Evolutionary conservation across 37 sponge, comb jelly and placozoan species (phyloP).

Genomic region (Tethya wilhelma): DNA sequence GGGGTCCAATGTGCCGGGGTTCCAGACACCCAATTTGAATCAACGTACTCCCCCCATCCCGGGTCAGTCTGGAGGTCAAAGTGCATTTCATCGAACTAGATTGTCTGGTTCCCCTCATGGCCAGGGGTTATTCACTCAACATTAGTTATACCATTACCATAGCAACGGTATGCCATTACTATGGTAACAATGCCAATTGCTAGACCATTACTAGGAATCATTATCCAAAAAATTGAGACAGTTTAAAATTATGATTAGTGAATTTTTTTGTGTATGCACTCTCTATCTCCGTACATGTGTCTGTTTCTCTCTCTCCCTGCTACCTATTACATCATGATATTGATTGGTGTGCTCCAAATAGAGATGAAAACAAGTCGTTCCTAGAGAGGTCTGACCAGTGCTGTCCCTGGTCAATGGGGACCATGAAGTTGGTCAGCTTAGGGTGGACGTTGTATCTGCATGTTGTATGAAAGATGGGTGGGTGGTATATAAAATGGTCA

Average conservation of each 20-base stretch:
- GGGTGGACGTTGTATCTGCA: constrained; percentile 84
- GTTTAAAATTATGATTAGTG: too few relatives aligned
- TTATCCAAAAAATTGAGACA: too few relatives aligned
- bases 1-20: not conserved
- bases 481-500: too few relatives aligned
- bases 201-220: too few relatives aligned
- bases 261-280: too few relatives aligned
- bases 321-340: not conserved
- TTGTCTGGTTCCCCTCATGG: constrained; percentile 52
- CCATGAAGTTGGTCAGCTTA: constrained; percentile 90
- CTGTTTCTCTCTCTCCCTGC: too few relatives aligned
- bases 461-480: too few relatives aligned
- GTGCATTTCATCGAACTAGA: constrained; percentile 33
- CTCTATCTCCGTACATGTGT: too few relatives aligned
- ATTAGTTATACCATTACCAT: too few relatives aligned
- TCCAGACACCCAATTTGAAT: not conserved
- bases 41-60: constrained; percentile 31
- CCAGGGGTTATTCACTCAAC: too few relatives aligned
- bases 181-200: too few relatives aligned
- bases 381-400: constrained; percentile 73
- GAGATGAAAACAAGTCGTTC: constrained; percentile 76
- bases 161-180: too few relatives aligned
- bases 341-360: constrained; percentile 57
- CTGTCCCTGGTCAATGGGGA: constrained; percentile 66
- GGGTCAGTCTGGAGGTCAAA: constrained; percentile 18